Evolutionary conservation across 2,113 vertebrate species (phyloP).

Genomic region (Numenius arquata): DNA sequence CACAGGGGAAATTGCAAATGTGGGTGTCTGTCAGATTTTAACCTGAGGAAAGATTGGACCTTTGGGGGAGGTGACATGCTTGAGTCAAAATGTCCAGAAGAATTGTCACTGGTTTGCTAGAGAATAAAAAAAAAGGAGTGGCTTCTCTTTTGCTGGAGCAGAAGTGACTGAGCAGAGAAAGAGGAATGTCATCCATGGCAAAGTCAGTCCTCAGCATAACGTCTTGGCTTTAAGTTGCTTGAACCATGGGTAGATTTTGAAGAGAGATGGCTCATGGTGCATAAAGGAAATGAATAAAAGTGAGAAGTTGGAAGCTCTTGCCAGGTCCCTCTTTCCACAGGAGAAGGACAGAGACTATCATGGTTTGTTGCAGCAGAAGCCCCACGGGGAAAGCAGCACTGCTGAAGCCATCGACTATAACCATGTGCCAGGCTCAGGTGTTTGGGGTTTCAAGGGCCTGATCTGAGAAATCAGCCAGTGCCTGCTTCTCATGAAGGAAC

Average conservation of each 20-base stretch:
- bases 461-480: neutral
- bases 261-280: neutral
- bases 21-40: constrained; percentile 33
- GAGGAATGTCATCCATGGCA: neutral
- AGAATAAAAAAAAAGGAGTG: neutral
- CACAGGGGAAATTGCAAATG: neutral
- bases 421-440: neutral
- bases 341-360: neutral
- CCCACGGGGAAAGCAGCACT: neutral
- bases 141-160: neutral
- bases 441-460: neutral
- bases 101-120: neutral
- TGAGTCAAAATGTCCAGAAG: constrained; percentile 6
- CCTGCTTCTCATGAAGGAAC: neutral
- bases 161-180: neutral
- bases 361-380: neutral
- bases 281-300: neutral
- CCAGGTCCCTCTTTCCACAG: neutral
- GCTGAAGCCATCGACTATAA: neutral
- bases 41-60: neutral
- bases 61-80: neutral
- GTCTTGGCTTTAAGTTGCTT: neutral
- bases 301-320: neutral
- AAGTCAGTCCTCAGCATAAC: neutral
- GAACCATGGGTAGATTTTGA: neutral